Conservation (phyloP, 2,797 vertebrate species). For the Parambassis ranga region DNA sequence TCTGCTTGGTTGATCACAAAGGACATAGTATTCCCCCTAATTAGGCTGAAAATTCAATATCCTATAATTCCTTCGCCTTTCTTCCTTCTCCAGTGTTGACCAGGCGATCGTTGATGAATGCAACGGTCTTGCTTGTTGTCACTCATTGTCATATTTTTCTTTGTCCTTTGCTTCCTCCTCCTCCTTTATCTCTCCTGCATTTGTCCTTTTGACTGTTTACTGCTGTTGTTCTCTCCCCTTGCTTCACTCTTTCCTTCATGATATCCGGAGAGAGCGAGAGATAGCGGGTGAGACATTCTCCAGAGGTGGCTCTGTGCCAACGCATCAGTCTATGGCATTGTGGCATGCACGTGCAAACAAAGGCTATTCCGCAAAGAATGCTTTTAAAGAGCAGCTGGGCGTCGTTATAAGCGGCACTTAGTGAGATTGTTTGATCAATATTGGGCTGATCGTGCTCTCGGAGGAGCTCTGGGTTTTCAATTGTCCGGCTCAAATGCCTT, state of each 20-base stretch:
- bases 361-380: constrained; percentile 32
- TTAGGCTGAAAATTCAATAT: constrained; percentile 77
- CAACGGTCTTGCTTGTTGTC: constrained; percentile 11
- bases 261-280: constrained; percentile 14
- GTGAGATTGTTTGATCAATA: constrained; percentile 70
- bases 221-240: constrained; percentile 7
- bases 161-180: constrained; percentile 22
- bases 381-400: constrained; percentile 49
- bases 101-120: constrained; percentile 33
- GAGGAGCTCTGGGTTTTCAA: constrained; percentile 49
- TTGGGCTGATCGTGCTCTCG: constrained; percentile 47
- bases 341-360: constrained; percentile 35
- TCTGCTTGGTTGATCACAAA: constrained; percentile 77
- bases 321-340: constrained; percentile 15
- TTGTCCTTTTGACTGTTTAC: constrained; percentile 50
- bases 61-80: constrained; percentile 40
- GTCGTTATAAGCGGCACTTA: constrained; percentile 66
- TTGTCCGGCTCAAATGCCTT: constrained; percentile 11
- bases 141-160: constrained; percentile 27
- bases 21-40: constrained; percentile 74
- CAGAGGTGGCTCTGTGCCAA: constrained; percentile 43
- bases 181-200: constrained; percentile 22
- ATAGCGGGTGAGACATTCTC: constrained; percentile 19
- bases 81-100: constrained; percentile 41
- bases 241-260: not conserved